A percentile compares a stretch with the other conserved stretches of the same genome.
These are phyloP conservation scores for Cryptoblepharus egeriae DNA, from an alignment of 2,797 vertebrate species.

Conservation along the genomic window DNA sequence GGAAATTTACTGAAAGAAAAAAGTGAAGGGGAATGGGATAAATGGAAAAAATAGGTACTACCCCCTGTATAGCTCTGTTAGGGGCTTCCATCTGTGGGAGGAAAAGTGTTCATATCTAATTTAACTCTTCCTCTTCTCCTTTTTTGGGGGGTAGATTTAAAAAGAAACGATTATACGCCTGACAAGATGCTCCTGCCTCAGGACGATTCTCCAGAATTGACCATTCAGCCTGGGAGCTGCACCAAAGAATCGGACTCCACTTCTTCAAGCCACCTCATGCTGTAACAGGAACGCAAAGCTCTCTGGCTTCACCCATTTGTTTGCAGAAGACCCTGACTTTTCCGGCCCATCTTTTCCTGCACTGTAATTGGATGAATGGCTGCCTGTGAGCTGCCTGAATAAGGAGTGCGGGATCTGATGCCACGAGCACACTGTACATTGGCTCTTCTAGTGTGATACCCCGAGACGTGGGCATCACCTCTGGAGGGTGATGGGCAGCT, in stretches of 20 bases:
- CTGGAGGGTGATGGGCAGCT: slow-evolving; percentile 45
- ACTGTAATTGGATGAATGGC: slow-evolving; percentile 41
- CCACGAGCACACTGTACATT: slow-evolving; percentile 16
- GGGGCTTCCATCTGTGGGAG: neutral
- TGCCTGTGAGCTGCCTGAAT: slow-evolving; percentile 43
- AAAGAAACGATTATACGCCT: slow-evolving; percentile 97
- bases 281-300: slow-evolving; percentile 74
- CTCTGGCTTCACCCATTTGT: slow-evolving; percentile 54
- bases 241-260: slow-evolving; percentile 86
- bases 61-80: too few relatives aligned
- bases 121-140: neutral
- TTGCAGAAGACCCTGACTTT: slow-evolving; percentile 56
- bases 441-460: slow-evolving; percentile 50
- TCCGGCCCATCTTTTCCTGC: slow-evolving; percentile 44
- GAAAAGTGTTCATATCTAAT: neutral
- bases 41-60: too few relatives aligned
- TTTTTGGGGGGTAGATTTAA: slow-evolving; percentile 83
- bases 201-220: slow-evolving; percentile 86
- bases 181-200: slow-evolving; percentile 92
- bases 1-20: too few relatives aligned
- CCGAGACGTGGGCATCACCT: slow-evolving; percentile 39
- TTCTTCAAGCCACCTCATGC: slow-evolving; percentile 90
- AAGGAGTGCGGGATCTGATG: slow-evolving; percentile 48
- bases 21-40: too few relatives aligned
- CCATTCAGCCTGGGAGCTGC: slow-evolving; percentile 81